phyloP scores from a whole-genome alignment of 2,113 vertebrate species.

The Zosterops borbonicus region DNA sequence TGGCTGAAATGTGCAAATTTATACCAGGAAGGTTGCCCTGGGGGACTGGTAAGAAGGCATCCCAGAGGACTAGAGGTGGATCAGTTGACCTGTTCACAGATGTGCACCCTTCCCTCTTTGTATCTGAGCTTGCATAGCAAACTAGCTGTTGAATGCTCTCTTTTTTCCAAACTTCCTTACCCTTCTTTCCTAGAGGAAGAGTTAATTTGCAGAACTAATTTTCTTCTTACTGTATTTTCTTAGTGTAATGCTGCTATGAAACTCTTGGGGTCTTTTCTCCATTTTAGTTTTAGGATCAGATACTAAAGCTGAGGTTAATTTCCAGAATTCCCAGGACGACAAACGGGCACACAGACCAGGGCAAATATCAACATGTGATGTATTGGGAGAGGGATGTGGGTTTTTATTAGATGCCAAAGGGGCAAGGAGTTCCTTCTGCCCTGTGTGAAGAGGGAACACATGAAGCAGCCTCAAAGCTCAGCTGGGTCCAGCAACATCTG shows the following conservation, averaged over 20 bases:
- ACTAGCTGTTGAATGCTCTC: not conserved
- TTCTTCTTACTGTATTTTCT: not conserved
- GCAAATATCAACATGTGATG: not conserved
- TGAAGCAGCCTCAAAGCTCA: not conserved
- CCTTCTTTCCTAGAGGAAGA: not conserved
- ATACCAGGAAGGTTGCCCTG: not conserved
- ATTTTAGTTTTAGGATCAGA: not conserved
- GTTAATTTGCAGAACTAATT: not conserved
- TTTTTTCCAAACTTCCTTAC: not conserved
- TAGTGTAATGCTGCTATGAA: not conserved
- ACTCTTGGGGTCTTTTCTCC: not conserved
- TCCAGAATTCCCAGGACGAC: not conserved
- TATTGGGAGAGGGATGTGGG: not conserved
- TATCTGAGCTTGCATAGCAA: not conserved
- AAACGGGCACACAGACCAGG: not conserved
- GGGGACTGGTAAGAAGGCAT: not conserved
- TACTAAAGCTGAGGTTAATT: not conserved
- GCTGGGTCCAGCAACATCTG: not conserved
- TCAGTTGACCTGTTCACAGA: not conserved
- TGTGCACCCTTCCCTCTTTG: not conserved
- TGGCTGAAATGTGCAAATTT: not conserved
- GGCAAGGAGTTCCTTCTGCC: not conserved
- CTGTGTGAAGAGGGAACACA: not conserved
- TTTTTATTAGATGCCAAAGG: not conserved
- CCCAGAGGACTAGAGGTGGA: not conserved